Evolutionary conservation across 2,888 invertebrate genomes (phyloP).

Genomic region (Seira sanloemensis): DNA sequence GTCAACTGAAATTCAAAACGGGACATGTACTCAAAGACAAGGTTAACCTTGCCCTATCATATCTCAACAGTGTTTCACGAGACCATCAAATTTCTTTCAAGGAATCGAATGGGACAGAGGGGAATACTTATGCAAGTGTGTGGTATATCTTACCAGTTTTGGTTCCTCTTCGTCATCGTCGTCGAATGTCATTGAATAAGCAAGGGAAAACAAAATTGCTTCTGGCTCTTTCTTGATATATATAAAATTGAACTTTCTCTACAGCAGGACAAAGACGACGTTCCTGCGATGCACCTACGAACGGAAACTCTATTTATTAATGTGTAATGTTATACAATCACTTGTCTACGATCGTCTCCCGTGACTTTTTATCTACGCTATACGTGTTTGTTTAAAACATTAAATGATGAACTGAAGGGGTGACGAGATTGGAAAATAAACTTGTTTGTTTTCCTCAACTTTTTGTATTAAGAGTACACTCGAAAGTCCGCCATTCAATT

Average conservation of each 20-base stretch:
- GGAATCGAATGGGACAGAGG: background rate
- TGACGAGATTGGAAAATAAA: background rate
- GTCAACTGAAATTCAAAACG: background rate
- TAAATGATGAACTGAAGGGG: background rate
- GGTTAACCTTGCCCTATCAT: too few species aligned
- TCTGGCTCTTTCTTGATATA: constrained; percentile 17
- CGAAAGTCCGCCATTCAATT: too few species aligned
- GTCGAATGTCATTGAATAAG: constrained; percentile 63
- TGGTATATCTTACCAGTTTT: constrained; percentile 52
- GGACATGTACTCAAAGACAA: too few species aligned
- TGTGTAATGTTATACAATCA: background rate
- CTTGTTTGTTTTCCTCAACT: background rate
- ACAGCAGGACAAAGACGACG: background rate
- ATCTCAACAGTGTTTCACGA: too few species aligned
- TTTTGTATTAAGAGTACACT: too few species aligned
- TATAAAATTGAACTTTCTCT: background rate
- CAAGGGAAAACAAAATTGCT: constrained; percentile 33
- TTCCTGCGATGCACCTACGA: background rate
- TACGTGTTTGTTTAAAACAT: background rate
- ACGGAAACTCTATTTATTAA: background rate
- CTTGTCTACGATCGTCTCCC: background rate
- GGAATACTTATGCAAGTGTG: background rate
- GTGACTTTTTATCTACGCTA: background rate
- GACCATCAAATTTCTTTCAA: background rate
- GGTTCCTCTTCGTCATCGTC: constrained; percentile 61